Conservation (phyloP, 2,888 invertebrate genomes). For the Osmoderma eremita region DNA sequence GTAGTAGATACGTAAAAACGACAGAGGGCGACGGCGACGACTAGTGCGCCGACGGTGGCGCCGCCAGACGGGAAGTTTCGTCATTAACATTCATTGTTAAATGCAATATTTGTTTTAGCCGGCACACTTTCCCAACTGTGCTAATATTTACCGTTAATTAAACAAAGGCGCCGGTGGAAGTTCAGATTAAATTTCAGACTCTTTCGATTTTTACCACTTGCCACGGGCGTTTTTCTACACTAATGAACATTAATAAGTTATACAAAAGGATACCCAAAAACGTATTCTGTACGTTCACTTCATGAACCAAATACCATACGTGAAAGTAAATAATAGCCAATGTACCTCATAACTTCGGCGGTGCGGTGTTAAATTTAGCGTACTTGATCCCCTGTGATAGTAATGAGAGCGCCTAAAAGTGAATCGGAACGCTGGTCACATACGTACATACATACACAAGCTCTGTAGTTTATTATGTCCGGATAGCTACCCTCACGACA, state of each 20-base stretch:
- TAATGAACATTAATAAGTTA: too few relatives aligned
- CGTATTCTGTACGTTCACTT: too few relatives aligned
- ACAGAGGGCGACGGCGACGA: slow-evolving; percentile 20
- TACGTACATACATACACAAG: background rate
- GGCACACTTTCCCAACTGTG: slow-evolving; percentile 56
- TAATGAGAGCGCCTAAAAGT: background rate
- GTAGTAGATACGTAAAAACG: slow-evolving; percentile 2
- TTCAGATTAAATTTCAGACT: slow-evolving; percentile 45
- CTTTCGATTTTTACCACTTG: slow-evolving; percentile 23
- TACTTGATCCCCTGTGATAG: background rate
- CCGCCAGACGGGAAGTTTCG: slow-evolving; percentile 42
- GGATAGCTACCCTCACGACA: slow-evolving; percentile 7
- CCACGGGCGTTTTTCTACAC: background rate
- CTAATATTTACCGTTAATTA: slow-evolving; percentile 60
- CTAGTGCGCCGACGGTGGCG: slow-evolving; percentile 9
- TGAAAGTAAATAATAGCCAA: too few relatives aligned
- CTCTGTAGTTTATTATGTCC: slow-evolving; percentile 11
- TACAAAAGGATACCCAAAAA: too few relatives aligned
- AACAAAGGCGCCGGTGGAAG: slow-evolving; percentile 50
- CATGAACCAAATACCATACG: too few relatives aligned
- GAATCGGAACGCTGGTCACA: slow-evolving; percentile 10
- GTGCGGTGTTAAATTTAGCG: background rate
- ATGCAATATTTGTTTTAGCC: slow-evolving; percentile 53
- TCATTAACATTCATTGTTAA: slow-evolving; percentile 60
- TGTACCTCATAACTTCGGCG: too few relatives aligned